Evolutionary conservation across 2,888 invertebrate species (phyloP), one percentile per base, ranked within the genome.

Genomic region (Tetragonisca angustula): DNA sequence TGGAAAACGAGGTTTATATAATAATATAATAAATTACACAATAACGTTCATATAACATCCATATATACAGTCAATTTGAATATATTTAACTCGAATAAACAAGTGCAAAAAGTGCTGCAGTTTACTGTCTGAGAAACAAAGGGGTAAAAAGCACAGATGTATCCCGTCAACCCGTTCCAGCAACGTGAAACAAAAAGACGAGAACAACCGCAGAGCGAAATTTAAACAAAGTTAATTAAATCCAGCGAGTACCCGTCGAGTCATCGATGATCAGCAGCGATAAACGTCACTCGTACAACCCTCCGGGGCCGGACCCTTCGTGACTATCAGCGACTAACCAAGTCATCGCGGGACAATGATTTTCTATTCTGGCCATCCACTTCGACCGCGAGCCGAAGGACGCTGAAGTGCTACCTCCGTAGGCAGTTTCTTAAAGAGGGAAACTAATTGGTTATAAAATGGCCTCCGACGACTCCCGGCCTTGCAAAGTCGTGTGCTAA

Each of bases 401-500:
- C 79, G 68, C 59, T 68, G 50, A 64, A 79, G 83, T 72, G 85
- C 74, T 68, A 73, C 79, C 81, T 78, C 59, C 71, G 81, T 88
- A 79, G 83, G 87, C 87, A 89, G 72, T 89, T 89, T 89, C 84
- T 84, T 80, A 79, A 81, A 84, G 87, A 87, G 85, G 87, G 84
- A 88, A 90, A 90, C 88, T 92, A 92, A 92, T 92, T 91, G 89
- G 86, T 91, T 90, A 88, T 92, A 88, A 91, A 92, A 91, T 89
- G 91, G 89, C 88, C 88, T 89, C 88, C 87, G 72, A 79, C 86
- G 71, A 56, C 1, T 84, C 88, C 86, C 87, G 87, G 87, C 90
- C 89, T 90, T 87, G 89, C 84, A 75, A 87, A 88, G 84, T 91
- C 91, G 90, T 89, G 91, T 89, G 90, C 84, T 88, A 90, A 92